phyloP scores from a whole-genome alignment of 37 sponge, comb jelly and placozoan species.

The Beroe ovata region DNA sequence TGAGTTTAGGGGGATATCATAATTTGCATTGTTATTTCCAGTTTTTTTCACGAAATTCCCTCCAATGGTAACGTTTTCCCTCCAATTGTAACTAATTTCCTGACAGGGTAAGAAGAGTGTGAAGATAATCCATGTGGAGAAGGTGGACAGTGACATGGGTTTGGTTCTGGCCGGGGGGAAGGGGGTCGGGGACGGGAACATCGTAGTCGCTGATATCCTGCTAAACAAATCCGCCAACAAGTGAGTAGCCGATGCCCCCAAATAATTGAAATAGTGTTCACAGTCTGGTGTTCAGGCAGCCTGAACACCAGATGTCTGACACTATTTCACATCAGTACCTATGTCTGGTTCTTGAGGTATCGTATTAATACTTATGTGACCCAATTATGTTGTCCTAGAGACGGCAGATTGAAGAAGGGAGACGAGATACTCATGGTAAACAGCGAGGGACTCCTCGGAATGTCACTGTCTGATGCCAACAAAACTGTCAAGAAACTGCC shows the following conservation, averaged over 20 bases:
- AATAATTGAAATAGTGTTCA: too few species aligned
- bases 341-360: too few species aligned
- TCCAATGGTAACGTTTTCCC: neutral
- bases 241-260: too few species aligned
- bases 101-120: constrained; percentile 66
- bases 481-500: constrained; percentile 45
- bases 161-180: constrained; percentile 33
- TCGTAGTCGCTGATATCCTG: neutral
- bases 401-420: constrained; percentile 32
- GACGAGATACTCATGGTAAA: constrained; percentile 61
- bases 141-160: constrained; percentile 53
- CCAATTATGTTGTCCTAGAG: constrained; percentile 13
- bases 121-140: constrained; percentile 64
- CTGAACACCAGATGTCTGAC: too few species aligned
- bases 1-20: neutral
- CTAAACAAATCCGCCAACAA: constrained; percentile 11
- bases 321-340: too few species aligned
- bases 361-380: too few species aligned
- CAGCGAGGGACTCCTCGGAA: constrained; percentile 51
- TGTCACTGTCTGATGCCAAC: constrained; percentile 29
- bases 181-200: constrained; percentile 54
- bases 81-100: neutral
- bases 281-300: too few species aligned
- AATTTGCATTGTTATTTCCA: too few species aligned
- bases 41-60: too few species aligned